Base-by-base conservation (phyloP, 2,888 invertebrate genomes). In the Pogonocherus hispidulus region DNA sequence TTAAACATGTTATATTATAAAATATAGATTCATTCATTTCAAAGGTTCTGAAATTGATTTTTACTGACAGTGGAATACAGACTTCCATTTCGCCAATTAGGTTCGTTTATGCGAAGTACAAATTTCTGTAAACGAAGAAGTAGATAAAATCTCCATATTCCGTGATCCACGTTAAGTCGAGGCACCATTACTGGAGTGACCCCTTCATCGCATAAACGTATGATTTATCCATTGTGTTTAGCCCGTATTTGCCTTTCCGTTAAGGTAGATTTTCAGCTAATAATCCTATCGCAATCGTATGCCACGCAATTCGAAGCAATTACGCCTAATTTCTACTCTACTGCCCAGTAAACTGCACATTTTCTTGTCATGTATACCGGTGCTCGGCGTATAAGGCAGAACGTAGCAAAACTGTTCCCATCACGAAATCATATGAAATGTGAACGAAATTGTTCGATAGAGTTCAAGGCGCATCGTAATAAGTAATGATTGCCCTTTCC, bases 301-400 rank as follows among this genome's bases (percentile, higher is more conserved):
- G 75, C 78, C 81, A 82, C 80, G 82, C 81, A 79, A 82, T 76
- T 60, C 70, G 71, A 69, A 71, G 77, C 80, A 82, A 84, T 84
- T 84, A 83, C 71, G 75, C 72, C 77, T 82, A 80, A 83, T 83
- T 82, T 82, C 80, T 79, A 82, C 78, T 76, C 74, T 78, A 80
- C 76, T 76, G 78, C 74, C 79, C 77, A 75, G 76, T 78, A 81
- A 81, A 80, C 78, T 81, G 79, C 77, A 81, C 77, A 81, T 82
- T 82, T 82, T 80, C 80, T 78, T 79, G 80, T 80, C 80, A 79
- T 79, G 80, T 76, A 75, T 55, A 54, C 44, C 56, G 32, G 22
- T 54, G n/a, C 46, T 27, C 46, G 32, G 46, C 59, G 60, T 67
- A 57, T 62, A 57, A 70, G 67, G 64, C 62, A 60, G 60, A 52